These are phyloP conservation scores for Drosophila borborema DNA, from an alignment of 2,888 invertebrate genomes.

Conservation along the genomic window DNA sequence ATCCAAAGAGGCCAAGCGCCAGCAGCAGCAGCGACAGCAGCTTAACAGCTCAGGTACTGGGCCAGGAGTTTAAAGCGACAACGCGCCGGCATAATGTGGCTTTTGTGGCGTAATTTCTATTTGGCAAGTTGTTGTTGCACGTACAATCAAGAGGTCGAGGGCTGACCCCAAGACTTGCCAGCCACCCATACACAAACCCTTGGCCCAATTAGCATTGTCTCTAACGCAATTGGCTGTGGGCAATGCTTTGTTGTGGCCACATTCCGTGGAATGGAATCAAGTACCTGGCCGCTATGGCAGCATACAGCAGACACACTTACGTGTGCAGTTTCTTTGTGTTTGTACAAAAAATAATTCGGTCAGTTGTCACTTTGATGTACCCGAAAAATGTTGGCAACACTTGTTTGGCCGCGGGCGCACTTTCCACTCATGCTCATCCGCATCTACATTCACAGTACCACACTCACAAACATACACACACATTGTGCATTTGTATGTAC, in stretches of 20 bases:
- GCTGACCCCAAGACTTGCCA: conserved; percentile 25
- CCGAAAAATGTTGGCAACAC: conserved; percentile 60
- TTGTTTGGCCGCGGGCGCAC: conserved; percentile 55
- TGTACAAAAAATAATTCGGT: conserved; percentile 64
- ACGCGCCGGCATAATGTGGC: conserved; percentile 77
- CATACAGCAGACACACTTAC: conserved; percentile 10
- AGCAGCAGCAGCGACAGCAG: conserved; percentile 5
- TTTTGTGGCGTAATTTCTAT: conserved; percentile 76
- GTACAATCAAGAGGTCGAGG: conserved; percentile 56
- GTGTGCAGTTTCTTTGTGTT: conserved; percentile 16
- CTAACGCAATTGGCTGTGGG: conserved; percentile 72
- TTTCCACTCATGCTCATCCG: conserved; percentile 16
- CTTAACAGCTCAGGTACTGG: conserved; percentile 30
- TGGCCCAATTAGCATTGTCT: conserved; percentile 76
- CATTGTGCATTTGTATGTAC: background rate
- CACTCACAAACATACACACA: background rate
- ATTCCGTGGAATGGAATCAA: conserved; percentile 49
- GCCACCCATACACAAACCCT: conserved; percentile 15
- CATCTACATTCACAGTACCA: background rate
- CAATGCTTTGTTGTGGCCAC: conserved; percentile 75
- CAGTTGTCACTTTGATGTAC: conserved; percentile 78
- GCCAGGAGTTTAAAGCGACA: conserved; percentile 50
- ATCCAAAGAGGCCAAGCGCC: conserved; percentile 52
- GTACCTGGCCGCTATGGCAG: conserved; percentile 42
- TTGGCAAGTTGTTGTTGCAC: conserved; percentile 63